Evolutionary conservation across 2,113 vertebrate genomes (phyloP).

Genomic region (Pygathrix nemaeus): DNA sequence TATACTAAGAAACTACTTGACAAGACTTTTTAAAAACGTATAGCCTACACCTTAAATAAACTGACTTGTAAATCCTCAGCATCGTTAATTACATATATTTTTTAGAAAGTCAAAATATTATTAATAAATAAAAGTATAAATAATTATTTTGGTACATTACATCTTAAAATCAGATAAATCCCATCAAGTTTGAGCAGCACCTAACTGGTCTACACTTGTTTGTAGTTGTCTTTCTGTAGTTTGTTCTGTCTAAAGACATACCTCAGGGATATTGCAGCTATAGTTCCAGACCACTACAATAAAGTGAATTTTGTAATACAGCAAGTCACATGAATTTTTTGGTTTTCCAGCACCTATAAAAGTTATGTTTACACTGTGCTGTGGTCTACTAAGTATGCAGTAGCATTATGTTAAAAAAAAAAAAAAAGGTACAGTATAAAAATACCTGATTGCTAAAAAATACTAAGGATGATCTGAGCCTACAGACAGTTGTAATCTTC

Average conservation of each 20-base stretch:
- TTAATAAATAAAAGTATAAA: background rate
- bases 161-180: slow-evolving; percentile 1
- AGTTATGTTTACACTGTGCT: background rate
- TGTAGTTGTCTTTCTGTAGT: background rate
- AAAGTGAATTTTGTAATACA: background rate
- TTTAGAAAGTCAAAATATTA: background rate
- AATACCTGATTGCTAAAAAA: background rate
- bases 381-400: background rate
- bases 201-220: background rate
- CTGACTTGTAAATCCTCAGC: background rate
- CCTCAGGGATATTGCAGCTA: background rate
- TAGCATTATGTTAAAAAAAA: background rate
- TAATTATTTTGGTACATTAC: background rate
- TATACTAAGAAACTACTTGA: background rate
- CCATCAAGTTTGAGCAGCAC: background rate
- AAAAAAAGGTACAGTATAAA: background rate
- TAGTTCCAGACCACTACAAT: background rate
- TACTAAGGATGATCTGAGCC: background rate
- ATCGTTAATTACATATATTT: background rate
- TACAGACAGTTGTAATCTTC: background rate
- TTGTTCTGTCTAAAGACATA: background rate
- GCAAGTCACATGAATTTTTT: background rate
- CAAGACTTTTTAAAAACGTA: background rate
- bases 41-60: background rate
- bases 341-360: background rate